A percentile compares a stretch with the other conserved stretches of the same genome.
Evolutionary conservation across 1,140 invertebrate genomes (phyloP).

Genomic region (Zaprionus nigranus): DNA sequence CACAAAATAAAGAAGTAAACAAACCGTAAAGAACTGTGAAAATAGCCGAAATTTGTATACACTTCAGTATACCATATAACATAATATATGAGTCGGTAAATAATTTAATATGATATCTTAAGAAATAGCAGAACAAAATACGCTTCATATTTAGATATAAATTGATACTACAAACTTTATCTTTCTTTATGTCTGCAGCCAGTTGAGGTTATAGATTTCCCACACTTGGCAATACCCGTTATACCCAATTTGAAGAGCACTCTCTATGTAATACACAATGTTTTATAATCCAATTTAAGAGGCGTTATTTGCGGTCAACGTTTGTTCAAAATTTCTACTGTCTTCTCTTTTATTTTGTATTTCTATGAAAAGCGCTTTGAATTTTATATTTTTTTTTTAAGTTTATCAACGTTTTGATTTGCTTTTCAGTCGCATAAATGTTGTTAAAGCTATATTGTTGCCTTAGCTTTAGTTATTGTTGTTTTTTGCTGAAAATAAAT

Average conservation of each 20-base stretch:
- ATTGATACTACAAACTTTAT: not conserved
- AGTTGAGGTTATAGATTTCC: not conserved
- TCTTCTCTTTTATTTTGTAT: slow-evolving; percentile 32
- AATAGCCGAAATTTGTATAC: not conserved
- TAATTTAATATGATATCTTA: not conserved
- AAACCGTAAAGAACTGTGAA: slow-evolving; percentile 1
- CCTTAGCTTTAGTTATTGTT: slow-evolving; percentile 39
- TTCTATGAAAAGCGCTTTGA: slow-evolving; percentile 35
- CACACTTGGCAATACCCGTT: not conserved
- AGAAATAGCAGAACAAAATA: not conserved
- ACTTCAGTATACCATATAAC: not conserved
- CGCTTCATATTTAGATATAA: not conserved
- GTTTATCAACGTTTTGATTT: slow-evolving; percentile 17
- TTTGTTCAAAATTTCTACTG: slow-evolving; percentile 24
- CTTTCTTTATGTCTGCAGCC: not conserved
- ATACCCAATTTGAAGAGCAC: not conserved
- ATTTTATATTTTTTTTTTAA: slow-evolving; percentile 25
- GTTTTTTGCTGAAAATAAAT: slow-evolving; percentile 52
- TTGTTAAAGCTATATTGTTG: slow-evolving; percentile 54
- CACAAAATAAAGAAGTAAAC: slow-evolving; percentile 30
- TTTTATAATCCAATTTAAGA: slow-evolving; percentile 61
- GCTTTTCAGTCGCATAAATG: slow-evolving; percentile 53
- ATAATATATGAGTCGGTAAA: not conserved
- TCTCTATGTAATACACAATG: slow-evolving; percentile 19
- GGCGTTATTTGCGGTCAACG: slow-evolving; percentile 24